A percentile compares a stretch with the other conserved stretches of the same genome.
phyloP scores from a whole-genome alignment of 2,888 invertebrate genomes.

The Eurytoma californica region DNA sequence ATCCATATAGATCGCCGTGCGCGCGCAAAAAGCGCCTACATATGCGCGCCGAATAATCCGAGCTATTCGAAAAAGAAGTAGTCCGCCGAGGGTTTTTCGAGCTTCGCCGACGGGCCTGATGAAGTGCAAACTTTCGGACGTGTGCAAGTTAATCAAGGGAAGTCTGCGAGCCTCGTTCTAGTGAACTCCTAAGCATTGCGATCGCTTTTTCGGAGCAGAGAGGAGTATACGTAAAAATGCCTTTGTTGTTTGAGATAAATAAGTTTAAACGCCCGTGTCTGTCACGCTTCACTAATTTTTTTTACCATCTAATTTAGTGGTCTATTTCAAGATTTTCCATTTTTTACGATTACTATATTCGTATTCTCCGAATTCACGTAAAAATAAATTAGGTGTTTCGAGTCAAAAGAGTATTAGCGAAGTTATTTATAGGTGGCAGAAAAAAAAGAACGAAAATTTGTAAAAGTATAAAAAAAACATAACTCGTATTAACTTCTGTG shows the following conservation, averaged over 20 bases:
- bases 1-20: constrained; percentile 47
- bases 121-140: constrained; percentile 9
- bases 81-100: neutral
- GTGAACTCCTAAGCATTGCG: no score
- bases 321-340: no score
- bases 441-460: neutral
- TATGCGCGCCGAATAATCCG: constrained; percentile 15
- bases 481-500: neutral
- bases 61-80: constrained; percentile 9
- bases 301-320: no score
- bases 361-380: constrained; percentile 2
- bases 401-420: neutral
- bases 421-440: neutral
- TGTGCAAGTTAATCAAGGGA: neutral
- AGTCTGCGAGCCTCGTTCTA: no score
- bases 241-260: no score
- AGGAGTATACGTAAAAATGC: no score
- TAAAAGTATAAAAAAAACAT: constrained; percentile 22
- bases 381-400: constrained; percentile 14
- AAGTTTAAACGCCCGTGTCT: no score
- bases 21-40: constrained; percentile 6
- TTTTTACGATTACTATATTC: neutral
- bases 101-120: neutral
- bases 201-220: no score
- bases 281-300: no score